Base-by-base conservation (phyloP, 2,113 vertebrate genomes). In the Thalassarche chlororhynchos region DNA sequence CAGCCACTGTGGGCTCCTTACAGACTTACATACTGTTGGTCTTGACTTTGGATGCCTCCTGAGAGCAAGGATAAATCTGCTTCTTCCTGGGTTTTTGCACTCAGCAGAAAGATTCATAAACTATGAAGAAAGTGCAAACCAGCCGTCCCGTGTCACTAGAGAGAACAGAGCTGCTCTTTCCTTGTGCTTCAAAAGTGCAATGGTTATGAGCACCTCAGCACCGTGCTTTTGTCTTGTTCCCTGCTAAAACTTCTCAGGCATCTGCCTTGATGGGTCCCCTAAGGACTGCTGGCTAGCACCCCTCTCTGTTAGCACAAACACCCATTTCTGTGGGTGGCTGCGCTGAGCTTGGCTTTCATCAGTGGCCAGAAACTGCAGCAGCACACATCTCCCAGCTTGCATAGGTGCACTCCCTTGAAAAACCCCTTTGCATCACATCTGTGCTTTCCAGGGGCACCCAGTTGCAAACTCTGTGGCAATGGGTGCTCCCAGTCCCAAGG, bases 101-200 rank as follows among this genome's bases (percentile, higher is more conserved):
- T 69, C 17, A 51, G 42, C 21, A 89, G 42, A 32, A 75, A 69
- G 38, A 51, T 42, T 74, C 32, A 28, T 36, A 51, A 51, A 11
- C 28, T 38, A 51, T 15, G 38, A 19, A 8, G 36, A 46, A 44
- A 74, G 25, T 21, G n/a, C 42, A 65, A 74, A 42, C 25, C 42
- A 25, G 31, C 58, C 0, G 0, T 83, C 47, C 36, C 1, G 0
- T 44, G n/a, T 72, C n/a, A 44, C 17, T 14, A 38, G 19, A 61
- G 46, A 66, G 28, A 61, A 6, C 17, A 54, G 44, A 61, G 9
- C 52, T 61, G 23, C 62, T 68, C 46, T 54, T 82, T 36, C 25
- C 42, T 57, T 57, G 24, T n/a, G 24, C 38, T 87, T 87, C 40
- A 31, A n/a, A 84, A 57, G 14, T 11, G 54, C 24, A 17, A 10